Conservation (phyloP, 2,888 invertebrate genomes). For the Lepeophtheirus nordmannii region DNA sequence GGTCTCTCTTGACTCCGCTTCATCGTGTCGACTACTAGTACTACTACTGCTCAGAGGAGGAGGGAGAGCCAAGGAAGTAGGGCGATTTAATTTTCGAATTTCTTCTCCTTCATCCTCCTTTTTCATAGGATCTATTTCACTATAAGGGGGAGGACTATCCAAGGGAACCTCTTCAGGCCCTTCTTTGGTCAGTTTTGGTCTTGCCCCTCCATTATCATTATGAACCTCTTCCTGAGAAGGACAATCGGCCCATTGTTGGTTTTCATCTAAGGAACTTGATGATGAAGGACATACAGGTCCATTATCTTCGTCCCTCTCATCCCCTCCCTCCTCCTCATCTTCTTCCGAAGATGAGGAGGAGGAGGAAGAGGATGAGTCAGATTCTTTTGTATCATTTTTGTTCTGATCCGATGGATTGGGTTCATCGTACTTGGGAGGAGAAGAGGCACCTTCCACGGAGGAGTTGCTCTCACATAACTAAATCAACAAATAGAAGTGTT, state of each 20-base stretch:
- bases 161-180: background rate
- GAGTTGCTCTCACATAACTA: too few relatives aligned
- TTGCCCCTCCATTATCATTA: background rate
- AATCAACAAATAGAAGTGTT: too few relatives aligned
- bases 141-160: slow-evolving; percentile 19
- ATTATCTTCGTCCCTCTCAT: too few relatives aligned
- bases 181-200: background rate
- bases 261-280: too few relatives aligned
- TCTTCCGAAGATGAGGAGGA: background rate
- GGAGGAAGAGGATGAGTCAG: background rate
- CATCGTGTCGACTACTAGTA: background rate
- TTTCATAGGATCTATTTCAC: slow-evolving; percentile 24
- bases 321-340: background rate
- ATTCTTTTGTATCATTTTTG: too few relatives aligned
- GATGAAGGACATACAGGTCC: too few relatives aligned
- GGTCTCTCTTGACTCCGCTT: background rate
- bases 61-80: background rate
- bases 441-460: too few relatives aligned
- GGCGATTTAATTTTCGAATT: background rate
- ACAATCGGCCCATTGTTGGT: too few relatives aligned
- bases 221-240: too few relatives aligned
- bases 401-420: too few relatives aligned
- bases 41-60: background rate
- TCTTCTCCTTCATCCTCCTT: background rate
- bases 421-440: too few relatives aligned